These are phyloP conservation scores for Suncus etruscus DNA, from an alignment of 2,113 vertebrate species.

Conservation along the genomic window DNA sequence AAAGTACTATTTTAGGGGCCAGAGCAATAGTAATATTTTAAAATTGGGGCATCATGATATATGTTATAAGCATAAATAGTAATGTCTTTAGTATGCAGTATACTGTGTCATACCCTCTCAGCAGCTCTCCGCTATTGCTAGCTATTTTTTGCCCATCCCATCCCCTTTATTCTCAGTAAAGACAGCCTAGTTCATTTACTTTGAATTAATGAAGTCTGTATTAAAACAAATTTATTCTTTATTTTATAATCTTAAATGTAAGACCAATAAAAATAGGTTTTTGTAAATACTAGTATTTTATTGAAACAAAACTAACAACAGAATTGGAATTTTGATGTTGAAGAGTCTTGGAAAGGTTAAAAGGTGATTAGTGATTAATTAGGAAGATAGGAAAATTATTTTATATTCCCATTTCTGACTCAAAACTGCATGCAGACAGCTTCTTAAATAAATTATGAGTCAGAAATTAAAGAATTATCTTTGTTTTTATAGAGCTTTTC, in stretches of 20 bases:
- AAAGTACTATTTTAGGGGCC: no score
- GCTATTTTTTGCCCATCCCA: no score
- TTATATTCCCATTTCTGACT: conserved; percentile 18
- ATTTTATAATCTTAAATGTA: conserved; percentile 5
- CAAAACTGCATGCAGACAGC: background rate
- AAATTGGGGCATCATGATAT: no score
- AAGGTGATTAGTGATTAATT: conserved; percentile 3
- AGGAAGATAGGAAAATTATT: conserved; percentile 43
- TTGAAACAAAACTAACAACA: conserved; percentile 33
- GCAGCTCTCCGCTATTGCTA: no score
- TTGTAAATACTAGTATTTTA: conserved; percentile 28
- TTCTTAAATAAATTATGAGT: conserved; percentile 50
- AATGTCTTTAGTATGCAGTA: no score
- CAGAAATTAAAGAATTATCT: conserved; percentile 33
- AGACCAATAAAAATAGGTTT: background rate
- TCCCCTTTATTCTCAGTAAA: conserved; percentile 45
- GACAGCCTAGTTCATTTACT: background rate
- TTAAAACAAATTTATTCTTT: conserved; percentile 35
- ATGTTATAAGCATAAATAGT: no score
- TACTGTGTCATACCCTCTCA: no score
- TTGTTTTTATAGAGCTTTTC: background rate
- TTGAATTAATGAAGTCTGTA: conserved; percentile 36
- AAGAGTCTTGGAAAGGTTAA: conserved; percentile 26
- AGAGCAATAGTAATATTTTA: no score
- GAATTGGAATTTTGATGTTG: conserved; percentile 30